Conservation (phyloP, 2,888 invertebrate genomes). For the Nymphalis polychloros region DNA sequence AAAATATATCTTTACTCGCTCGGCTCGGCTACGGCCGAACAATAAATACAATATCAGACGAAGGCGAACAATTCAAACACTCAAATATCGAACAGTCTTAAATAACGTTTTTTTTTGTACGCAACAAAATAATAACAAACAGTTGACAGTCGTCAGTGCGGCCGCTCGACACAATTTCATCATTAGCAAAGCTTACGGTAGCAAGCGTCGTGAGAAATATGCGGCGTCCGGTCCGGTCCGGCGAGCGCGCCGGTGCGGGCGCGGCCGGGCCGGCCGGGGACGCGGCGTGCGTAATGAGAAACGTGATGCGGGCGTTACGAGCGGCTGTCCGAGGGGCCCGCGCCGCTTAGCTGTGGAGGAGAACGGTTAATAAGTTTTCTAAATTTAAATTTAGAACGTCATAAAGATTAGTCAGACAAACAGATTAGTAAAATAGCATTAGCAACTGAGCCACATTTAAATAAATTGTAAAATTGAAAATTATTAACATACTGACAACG, state of each 20-base stretch:
- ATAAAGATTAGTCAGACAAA: constrained; percentile 1
- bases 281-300: constrained; percentile 44
- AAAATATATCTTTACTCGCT: constrained; percentile 39
- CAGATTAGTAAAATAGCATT: not conserved
- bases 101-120: constrained; percentile 73
- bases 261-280: constrained; percentile 35
- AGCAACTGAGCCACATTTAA: not conserved
- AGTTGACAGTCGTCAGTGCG: constrained; percentile 54
- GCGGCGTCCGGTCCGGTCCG: constrained; percentile 49
- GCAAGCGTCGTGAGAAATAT: constrained; percentile 76
- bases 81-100: constrained; percentile 77
- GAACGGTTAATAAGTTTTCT: constrained; percentile 9
- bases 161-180: constrained; percentile 67
- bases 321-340: constrained; percentile 39
- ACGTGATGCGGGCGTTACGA: constrained; percentile 38
- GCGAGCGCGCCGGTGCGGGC: constrained; percentile 27
- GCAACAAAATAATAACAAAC: constrained; percentile 71
- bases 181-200: constrained; percentile 77
- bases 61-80: constrained; percentile 71
- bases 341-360: constrained; percentile 43
- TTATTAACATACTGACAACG: too few relatives aligned
- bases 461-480: not conserved
- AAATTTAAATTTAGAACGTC: not conserved
- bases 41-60: constrained; percentile 68
- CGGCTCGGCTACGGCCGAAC: constrained; percentile 45